A percentile compares a stretch with the other conserved stretches of the same genome.
Evolutionary conservation across 2,797 vertebrate species (phyloP).

Genomic region (Pitangus sulphuratus): DNA sequence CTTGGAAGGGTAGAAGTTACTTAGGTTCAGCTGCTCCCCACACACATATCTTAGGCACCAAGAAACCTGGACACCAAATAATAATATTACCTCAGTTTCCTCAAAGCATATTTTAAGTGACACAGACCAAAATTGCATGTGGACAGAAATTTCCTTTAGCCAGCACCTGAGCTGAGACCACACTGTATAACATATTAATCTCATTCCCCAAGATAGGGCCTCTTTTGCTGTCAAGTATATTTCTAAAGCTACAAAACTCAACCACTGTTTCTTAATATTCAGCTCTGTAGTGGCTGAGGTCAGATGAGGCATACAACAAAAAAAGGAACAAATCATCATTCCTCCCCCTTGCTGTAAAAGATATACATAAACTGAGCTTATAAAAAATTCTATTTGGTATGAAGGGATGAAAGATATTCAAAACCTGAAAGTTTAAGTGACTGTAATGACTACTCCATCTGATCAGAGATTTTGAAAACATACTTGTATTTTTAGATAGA

Average conservation of each 20-base stretch:
- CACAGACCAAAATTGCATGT: fast-evolving
- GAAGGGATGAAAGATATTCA: neutral
- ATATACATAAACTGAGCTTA: neutral
- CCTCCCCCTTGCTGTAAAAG: neutral
- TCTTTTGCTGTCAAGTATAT: neutral
- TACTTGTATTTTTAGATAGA: neutral
- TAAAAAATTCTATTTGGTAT: neutral
- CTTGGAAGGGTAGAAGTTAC: neutral
- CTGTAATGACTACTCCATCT: neutral
- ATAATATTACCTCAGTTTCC: neutral
- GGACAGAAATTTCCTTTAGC: neutral
- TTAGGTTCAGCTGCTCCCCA: neutral
- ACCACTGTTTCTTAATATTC: neutral
- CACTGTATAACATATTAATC: neutral
- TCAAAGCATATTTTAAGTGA: neutral
- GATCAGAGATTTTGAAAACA: neutral
- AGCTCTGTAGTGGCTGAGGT: neutral
- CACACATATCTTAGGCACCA: neutral
- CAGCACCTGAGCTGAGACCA: neutral
- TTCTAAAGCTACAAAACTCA: neutral
- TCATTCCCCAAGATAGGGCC: neutral
- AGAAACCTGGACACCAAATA: neutral
- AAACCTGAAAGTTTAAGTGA: neutral
- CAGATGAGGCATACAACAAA: neutral
- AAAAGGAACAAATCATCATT: neutral